A percentile compares a stretch with the other conserved stretches of the same genome.
Evolutionary conservation across 2,888 invertebrate species (phyloP).

Genomic region (Diogma glabrata): DNA sequence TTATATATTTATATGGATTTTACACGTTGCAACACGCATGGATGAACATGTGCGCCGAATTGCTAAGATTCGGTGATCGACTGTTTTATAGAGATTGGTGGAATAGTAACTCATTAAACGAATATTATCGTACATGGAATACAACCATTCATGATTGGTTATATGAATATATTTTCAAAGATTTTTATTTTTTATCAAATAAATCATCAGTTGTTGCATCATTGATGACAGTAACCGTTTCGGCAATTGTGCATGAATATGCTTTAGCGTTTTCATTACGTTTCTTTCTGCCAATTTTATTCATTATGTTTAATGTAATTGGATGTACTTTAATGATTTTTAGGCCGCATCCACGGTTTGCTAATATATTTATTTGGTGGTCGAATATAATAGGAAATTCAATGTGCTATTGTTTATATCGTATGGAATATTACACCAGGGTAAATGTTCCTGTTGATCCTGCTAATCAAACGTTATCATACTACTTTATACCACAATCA

Average conservation of each 20-base stretch:
- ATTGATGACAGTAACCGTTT: too few relatives aligned
- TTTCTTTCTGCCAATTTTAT: conserved; percentile 76
- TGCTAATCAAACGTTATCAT: background rate
- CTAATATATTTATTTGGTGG: background rate
- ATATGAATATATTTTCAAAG: too few relatives aligned
- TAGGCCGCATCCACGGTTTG: background rate
- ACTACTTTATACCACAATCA: conserved; percentile 1
- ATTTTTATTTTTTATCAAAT: too few relatives aligned
- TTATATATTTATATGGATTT: too few relatives aligned
- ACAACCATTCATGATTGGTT: too few relatives aligned
- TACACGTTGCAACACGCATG: too few relatives aligned
- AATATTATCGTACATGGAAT: too few relatives aligned
- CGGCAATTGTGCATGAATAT: conserved; percentile 75
- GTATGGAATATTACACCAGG: background rate
- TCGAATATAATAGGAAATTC: background rate
- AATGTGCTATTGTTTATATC: background rate
- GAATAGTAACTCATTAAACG: too few relatives aligned
- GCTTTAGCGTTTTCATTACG: conserved; percentile 60
- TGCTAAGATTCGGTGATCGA: too few relatives aligned
- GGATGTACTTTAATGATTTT: conserved; percentile 46
- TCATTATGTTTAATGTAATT: conserved; percentile 58
- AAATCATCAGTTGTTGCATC: too few relatives aligned
- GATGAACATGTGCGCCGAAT: too few relatives aligned
- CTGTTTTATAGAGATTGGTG: too few relatives aligned
- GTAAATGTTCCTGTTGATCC: background rate